Conservation (phyloP, 2,113 vertebrate species). For the Gavia stellata region DNA sequence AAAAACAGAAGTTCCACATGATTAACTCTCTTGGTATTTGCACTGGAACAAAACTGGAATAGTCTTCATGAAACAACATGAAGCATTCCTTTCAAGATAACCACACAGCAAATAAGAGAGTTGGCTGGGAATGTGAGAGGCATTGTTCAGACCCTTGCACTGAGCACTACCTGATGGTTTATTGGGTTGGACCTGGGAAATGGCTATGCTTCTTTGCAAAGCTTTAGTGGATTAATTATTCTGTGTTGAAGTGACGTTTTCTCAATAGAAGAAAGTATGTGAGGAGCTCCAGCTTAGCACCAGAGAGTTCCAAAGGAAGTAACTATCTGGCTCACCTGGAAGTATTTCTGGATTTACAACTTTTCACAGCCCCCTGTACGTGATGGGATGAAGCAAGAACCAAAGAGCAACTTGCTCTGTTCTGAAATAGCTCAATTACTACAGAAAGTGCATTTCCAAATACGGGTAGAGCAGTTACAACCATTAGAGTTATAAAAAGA, state of each 20-base stretch:
- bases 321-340: background rate
- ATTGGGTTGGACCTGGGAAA: background rate
- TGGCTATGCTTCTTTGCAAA: background rate
- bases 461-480: background rate
- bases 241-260: background rate
- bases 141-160: background rate
- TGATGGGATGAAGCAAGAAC: background rate
- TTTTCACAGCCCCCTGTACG: background rate
- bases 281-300: background rate
- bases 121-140: background rate
- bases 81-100: background rate
- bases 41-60: background rate
- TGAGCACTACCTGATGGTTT: background rate
- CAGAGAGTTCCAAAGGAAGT: background rate
- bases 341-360: background rate
- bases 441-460: background rate
- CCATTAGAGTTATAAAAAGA: background rate
- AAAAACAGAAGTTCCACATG: background rate
- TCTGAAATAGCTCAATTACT: background rate
- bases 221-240: background rate
- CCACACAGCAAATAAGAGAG: background rate
- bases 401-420: background rate
- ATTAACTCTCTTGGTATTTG: background rate
- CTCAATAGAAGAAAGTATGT: background rate
- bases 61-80: background rate